Base-by-base conservation (phyloP, 2,797 vertebrate species). In the Sebastes steindachneri region DNA sequence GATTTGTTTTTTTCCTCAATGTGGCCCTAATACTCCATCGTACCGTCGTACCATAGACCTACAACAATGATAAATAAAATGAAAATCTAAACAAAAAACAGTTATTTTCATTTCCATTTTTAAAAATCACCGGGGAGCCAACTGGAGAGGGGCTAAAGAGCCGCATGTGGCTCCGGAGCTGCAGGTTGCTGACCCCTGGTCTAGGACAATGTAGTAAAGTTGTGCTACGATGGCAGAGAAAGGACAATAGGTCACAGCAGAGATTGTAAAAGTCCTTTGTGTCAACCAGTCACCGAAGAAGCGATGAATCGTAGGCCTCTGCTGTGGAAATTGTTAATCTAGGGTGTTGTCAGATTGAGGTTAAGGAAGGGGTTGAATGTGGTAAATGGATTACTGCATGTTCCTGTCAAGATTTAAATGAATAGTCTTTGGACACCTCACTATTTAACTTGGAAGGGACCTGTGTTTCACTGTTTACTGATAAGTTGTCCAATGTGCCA, bases 361-460 rank as follows among this genome's bases (percentile, higher is more conserved):
- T 86, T 79, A 67, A 28, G 41, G 19, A 74, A 62, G 60, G 75
- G 75, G 82, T 62, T 88, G 88, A 82, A 25, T 81, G 82, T 78
- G 86, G 79, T 87, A n/a, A 45, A 80, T 53, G 69, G 70, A 73
- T 88, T 78, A 79, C 85, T 81, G 63, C 68, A 63, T 25, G 57
- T 74, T 77, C 70, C 88, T 91, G 91, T 90, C 69, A 68, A 84
- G 73, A 79, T 80, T 79, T 37, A 86, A 86, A 92, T 72, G 55
- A 82, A 89, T 80, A 55, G 58, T 74, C 70, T 89, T 55, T 89
- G 75, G 77, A 77, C 45, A 26, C 70, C 26, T 73, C 55, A 11
- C 73, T 92, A 51, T 95, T 93, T 92, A 86, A 59, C 82, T 93
- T 92, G 90, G 88, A 86, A 14, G 70, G 78, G 68, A 66, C 35